Evolutionary conservation across 2,888 invertebrate species (phyloP).

Genomic region (Coelopa pilipes): DNA sequence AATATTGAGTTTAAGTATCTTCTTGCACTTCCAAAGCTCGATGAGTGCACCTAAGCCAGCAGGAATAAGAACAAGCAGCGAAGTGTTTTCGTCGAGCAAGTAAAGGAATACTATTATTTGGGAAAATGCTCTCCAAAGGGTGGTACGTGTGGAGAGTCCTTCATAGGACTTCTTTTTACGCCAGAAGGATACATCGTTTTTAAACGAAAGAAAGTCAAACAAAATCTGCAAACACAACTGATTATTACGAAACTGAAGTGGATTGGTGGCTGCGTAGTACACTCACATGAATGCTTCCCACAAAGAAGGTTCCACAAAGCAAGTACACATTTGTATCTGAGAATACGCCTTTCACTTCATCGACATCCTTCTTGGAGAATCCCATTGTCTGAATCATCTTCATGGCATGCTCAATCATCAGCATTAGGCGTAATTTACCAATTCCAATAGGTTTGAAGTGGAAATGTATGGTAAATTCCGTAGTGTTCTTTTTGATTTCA

Average conservation of each 20-base stretch:
- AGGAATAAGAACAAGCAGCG: slow-evolving; percentile 87
- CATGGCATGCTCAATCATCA: slow-evolving; percentile 82
- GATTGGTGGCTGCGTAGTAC: not conserved
- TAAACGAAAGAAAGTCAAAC: slow-evolving; percentile 97
- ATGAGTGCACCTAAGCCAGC: slow-evolving; percentile 87
- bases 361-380: slow-evolving; percentile 92
- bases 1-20: slow-evolving; percentile 83
- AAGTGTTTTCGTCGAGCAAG: slow-evolving; percentile 91
- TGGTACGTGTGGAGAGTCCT: slow-evolving; percentile 87
- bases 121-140: slow-evolving; percentile 94
- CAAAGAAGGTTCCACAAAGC: slow-evolving; percentile 87
- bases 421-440: slow-evolving; percentile 80
- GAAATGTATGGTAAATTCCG: slow-evolving; percentile 75
- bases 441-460: slow-evolving; percentile 80
- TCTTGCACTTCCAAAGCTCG: slow-evolving; percentile 96
- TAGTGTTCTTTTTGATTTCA: slow-evolving; percentile 72
- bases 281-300: slow-evolving; percentile 93
- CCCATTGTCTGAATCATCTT: slow-evolving; percentile 72
- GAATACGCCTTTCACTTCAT: slow-evolving; percentile 96
- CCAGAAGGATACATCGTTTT: slow-evolving; percentile 98
- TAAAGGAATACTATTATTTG: slow-evolving; percentile 92
- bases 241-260: not conserved
- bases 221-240: slow-evolving; percentile 76
- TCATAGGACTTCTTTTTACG: slow-evolving; percentile 84
- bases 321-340: slow-evolving; percentile 95